Base-by-base conservation (phyloP, 2,888 invertebrate species). In the Catocala nupta region DNA sequence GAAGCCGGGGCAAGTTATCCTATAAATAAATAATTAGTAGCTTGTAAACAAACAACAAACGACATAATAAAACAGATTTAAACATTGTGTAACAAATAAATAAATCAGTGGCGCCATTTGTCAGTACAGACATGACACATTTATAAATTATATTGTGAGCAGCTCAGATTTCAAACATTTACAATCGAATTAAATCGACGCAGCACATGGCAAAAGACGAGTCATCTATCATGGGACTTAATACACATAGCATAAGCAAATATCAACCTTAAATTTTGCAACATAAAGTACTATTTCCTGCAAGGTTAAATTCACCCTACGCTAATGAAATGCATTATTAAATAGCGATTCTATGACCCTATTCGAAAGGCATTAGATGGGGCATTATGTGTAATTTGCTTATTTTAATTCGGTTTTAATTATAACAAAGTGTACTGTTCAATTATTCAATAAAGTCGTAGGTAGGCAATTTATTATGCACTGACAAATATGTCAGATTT, bases 351-450 rank as follows among this genome's bases (percentile, higher is more conserved):
- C 81, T 81, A 81, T 90, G 91, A 93, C 93, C 93, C 93, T 82
- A 92, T 92, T 91, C 78, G 83, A 88, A 88, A 84, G 68, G 86
- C 89, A 92, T 92, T 90, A 91, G 85, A 82, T 72, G 78, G 82
- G 81, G 86, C 74, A 91, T 90, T 88, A 90, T 84, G 81, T 83
- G 82, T 91, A 91, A 92, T 93, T 92, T 89, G 90, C 89, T 90
- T 91, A 92, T 93, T 90, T 91, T 92, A 93, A 93, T 91, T 90
- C 84, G 85, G 83, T 91, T 93, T 92, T 91, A 86, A 92, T 91
- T 92, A 74, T 87, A 88, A 92, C 90, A 89, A 92, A 92, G 89
- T 92, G 84, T 86, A 67, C 77, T 82, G 76, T 81, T 93, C 85
- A 91, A 92, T 92, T 88, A 93, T 93, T 91, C 86, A 88, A 84